Base-by-base conservation (phyloP, 1,140 invertebrate species). In the Diachasmimorpha longicaudata region DNA sequence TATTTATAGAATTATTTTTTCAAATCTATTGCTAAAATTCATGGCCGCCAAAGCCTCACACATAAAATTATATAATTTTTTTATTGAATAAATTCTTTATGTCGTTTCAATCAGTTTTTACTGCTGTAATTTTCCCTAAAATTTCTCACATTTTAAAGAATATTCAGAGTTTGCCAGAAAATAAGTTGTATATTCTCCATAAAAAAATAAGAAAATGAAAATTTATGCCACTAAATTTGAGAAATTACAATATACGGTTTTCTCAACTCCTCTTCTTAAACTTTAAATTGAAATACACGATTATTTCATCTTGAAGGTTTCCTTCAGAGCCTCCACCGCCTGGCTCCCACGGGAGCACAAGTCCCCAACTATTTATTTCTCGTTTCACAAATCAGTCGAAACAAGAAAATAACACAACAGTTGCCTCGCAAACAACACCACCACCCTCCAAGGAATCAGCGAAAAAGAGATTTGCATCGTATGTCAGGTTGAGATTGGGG, bases 381-480 rank as follows among this genome's bases (percentile, higher is more conserved):
- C 84, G 87, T 75, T 86, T 89, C 21, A 81, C 86, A 3, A 83
- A 86, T 75, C 88, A 88, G 23, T 13, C 85, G 10, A 86, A 85
- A 66, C 87, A 88, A 74, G 87, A 89, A 36, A 52, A 72, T 25
- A 72, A 46, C 55, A 46, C 84, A 81, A 16, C 25, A 36, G 36
- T 36, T 37, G 66, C 31, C n/a, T 58, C 75, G 67, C 83, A 85
- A 36, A 70, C 79, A n/a, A 48, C 76, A 70, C 83, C 84, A 23
- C 68, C 79, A n/a, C 76, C 70, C 25, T 81, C 83, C 0, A 87
- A 88, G 75, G 85, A 89, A 71, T 87, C 85, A 9, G 89, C 88
- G 71, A 90, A 91, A 80, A 91, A 91, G 80, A 92, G 94, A 81
- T 94, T 95, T 86, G 92, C 93, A 81, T 93, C 93, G 76, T 95